Conservation (phyloP, 2,797 vertebrate species). For the Botia kubotai region DNA sequence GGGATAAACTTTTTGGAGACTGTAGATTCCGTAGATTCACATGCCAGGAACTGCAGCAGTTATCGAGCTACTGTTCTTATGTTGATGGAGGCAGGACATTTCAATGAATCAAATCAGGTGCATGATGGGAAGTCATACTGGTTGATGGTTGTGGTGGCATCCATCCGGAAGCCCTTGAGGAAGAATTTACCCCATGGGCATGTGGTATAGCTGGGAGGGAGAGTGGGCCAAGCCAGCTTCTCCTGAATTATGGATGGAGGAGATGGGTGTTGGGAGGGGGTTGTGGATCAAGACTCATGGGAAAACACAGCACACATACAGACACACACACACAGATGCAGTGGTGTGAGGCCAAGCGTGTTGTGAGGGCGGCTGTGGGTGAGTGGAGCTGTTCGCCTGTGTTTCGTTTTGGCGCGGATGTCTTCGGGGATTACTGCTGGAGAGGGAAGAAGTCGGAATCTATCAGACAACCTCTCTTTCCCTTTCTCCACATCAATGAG, state of each 20-base stretch:
- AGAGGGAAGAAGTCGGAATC: conserved; percentile 42
- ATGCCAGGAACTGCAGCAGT: background rate
- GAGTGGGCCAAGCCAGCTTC: conserved; percentile 51
- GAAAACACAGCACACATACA: conserved; percentile 32
- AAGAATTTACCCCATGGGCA: conserved; percentile 38
- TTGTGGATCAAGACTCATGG: conserved; percentile 62
- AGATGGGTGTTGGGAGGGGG: conserved; percentile 67
- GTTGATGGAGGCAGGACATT: background rate
- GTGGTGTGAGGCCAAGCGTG: conserved; percentile 55
- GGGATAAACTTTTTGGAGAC: too few relatives aligned
- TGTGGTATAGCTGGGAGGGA: conserved; percentile 21
- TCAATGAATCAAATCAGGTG: conserved; percentile 29
- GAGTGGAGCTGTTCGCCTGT: conserved; percentile 51
- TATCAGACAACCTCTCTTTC: conserved; percentile 52
- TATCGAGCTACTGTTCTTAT: background rate
- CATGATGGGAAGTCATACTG: conserved; percentile 20
- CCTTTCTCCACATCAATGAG: conserved; percentile 37
- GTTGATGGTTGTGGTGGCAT: conserved; percentile 46
- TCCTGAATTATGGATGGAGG: conserved; percentile 84
- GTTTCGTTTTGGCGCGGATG: conserved; percentile 50
- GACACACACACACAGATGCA: conserved; percentile 37
- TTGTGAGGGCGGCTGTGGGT: conserved; percentile 54
- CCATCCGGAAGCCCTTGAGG: conserved; percentile 29
- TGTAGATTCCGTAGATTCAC: too few relatives aligned
- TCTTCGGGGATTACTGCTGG: conserved; percentile 56